Conservation (phyloP, 2,797 vertebrate species). For the Bothrops alternatus region DNA sequence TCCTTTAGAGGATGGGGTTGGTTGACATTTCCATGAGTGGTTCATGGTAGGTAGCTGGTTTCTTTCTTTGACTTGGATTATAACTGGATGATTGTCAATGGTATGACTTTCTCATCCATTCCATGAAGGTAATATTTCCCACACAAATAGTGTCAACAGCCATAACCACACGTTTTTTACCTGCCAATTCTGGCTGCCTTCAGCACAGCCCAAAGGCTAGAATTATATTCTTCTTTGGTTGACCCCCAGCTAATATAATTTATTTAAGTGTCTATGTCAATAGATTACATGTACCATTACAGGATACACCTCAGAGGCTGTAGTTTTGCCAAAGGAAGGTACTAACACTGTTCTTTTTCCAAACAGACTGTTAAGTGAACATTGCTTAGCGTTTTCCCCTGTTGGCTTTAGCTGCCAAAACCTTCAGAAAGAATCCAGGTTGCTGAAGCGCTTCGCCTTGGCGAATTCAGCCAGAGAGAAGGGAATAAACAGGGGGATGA, state of each 20-base stretch:
- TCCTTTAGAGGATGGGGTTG: not conserved
- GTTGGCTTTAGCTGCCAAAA: conserved; percentile 7
- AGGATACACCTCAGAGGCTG: not conserved
- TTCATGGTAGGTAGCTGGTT: not conserved
- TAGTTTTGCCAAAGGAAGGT: not conserved
- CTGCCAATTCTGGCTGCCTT: not conserved
- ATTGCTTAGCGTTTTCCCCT: not conserved
- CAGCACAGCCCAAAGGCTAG: not conserved
- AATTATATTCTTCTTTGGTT: not conserved
- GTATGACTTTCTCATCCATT: not conserved
- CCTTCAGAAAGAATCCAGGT: not conserved
- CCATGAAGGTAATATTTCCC: no score
- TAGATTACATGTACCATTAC: not conserved
- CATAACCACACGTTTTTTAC: not conserved
- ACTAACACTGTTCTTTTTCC: not conserved
- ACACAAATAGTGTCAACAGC: not conserved
- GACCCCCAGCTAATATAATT: not conserved
- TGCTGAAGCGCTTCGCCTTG: not conserved
- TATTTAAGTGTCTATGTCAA: not conserved
- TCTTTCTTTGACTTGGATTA: not conserved
- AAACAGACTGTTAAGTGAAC: not conserved
- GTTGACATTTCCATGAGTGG: not conserved
- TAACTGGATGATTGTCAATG: not conserved
- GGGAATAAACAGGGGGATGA: not conserved
- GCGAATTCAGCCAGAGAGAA: not conserved